These are phyloP conservation scores for Drosophila leonis DNA, from an alignment of 2,888 invertebrate species.

Conservation along the genomic window DNA sequence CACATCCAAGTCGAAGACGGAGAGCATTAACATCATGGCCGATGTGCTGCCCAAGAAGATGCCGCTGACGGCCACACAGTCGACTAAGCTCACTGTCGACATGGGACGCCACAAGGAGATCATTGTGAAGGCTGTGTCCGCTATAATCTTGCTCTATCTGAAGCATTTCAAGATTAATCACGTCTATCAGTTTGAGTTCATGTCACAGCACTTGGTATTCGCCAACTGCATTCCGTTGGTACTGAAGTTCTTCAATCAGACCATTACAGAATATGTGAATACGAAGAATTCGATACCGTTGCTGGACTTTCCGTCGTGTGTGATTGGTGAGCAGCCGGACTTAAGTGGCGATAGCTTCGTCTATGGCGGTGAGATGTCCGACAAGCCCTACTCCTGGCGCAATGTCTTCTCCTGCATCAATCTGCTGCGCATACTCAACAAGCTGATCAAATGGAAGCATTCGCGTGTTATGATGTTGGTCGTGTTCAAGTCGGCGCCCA, in stretches of 20 bases:
- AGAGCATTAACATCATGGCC: conserved; percentile 99
- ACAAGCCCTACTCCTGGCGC: conserved; percentile 96
- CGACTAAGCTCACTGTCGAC: conserved; percentile 98
- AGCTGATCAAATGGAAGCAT: conserved; percentile 99
- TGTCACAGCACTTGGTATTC: conserved; percentile 99
- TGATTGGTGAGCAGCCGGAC: conserved; percentile 97
- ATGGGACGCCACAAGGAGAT: conserved; percentile 99
- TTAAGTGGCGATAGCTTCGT: conserved; percentile 95
- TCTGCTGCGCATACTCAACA: conserved; percentile 97
- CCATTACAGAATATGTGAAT: conserved; percentile 96
- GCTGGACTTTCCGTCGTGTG: conserved; percentile 97
- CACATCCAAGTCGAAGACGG: conserved; percentile 99
- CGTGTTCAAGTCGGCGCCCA: conserved; percentile 99
- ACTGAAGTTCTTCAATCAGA: conserved; percentile 99
- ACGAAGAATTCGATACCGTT: conserved; percentile 97
- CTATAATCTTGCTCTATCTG: conserved; percentile 94
- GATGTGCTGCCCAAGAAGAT: conserved; percentile 99
- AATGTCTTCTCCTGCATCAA: conserved; percentile 99
- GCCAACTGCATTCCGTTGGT: conserved; percentile 99
- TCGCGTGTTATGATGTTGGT: conserved; percentile 99
- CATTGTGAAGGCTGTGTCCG: conserved; percentile 97
- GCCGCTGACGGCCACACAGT: conserved; percentile 97
- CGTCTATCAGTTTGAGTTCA: conserved; percentile 99
- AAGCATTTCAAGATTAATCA: conserved; percentile 99
- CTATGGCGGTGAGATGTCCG: conserved; percentile 89